Evolutionary conservation across 2,888 invertebrate genomes (phyloP).

Genomic region (Orchesella flavescens): DNA sequence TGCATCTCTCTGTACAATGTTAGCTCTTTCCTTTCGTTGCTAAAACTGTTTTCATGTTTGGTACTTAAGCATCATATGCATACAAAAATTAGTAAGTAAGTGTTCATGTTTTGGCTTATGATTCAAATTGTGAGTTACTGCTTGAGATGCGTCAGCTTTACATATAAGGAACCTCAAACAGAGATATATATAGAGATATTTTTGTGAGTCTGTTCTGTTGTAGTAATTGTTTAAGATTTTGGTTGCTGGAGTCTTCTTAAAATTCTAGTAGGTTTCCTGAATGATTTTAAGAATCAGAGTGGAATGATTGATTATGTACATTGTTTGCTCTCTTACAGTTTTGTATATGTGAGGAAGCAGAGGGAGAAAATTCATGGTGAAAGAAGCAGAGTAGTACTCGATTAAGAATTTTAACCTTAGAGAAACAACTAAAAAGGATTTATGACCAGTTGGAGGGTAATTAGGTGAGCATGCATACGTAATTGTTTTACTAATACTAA

Average conservation of each 20-base stretch:
- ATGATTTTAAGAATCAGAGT: background rate
- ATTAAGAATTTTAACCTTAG: background rate
- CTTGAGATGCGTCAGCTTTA: too few species aligned
- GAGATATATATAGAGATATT: too few species aligned
- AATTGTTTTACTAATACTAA: background rate
- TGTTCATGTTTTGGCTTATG: too few species aligned
- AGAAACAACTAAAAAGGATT: slow-evolving; percentile 10
- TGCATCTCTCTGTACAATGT: background rate
- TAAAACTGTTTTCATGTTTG: slow-evolving; percentile 9
- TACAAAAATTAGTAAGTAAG: background rate
- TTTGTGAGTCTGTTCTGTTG: too few species aligned
- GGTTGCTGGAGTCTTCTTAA: slow-evolving; percentile 14
- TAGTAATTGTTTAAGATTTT: background rate
- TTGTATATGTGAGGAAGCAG: background rate
- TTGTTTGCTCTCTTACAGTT: background rate
- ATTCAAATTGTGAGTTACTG: too few species aligned
- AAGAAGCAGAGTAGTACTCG: background rate
- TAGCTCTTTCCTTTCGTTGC: background rate
- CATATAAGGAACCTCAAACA: too few species aligned
- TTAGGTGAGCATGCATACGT: slow-evolving; percentile 21
- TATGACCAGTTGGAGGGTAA: slow-evolving; percentile 31
- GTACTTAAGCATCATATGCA: background rate
- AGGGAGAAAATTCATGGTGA: background rate
- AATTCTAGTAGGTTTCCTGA: background rate
- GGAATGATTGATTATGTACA: slow-evolving; percentile 22